Evolutionary conservation across 2,797 vertebrate species (phyloP), one percentile per base, ranked within the genome.

Genomic region (Lithobates pipiens): DNA sequence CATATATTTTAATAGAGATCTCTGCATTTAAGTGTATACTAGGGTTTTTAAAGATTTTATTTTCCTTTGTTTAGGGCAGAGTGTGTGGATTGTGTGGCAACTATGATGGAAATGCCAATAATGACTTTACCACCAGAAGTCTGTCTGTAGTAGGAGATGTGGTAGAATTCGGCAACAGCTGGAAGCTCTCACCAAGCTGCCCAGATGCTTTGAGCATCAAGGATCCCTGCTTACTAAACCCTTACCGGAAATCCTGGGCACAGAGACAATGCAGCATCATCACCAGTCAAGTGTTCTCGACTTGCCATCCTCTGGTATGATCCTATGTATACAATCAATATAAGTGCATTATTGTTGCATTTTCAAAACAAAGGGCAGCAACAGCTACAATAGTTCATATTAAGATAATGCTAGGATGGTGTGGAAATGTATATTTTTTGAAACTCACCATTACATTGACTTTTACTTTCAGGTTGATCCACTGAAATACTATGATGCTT

Each of bases 41-140:
- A 46, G 44, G 13, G 10, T 10, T 44, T 44, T 44, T 44, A 8
- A 44, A 44, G 10, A 46, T 46, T 46, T 46, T 54, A 4, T 18
- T 54, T 54, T 18, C 3, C 16, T 18, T 2, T 54, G 36, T 86
- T 5, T 76, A 98, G 97, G 95, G 94, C 42, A 81, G 91, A 0
- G 92, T 98, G 13, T 97, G 97, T 25, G 97, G 97, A 18, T 93
- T 98, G 10, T 98, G 97, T 16, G 97, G 97, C 86, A 97, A 97
- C 91, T 96, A 92, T 0, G 96, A 98, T 13, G 95, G 95, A 79
- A 96, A 96, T 67, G 94, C 93, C 80, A 93, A 91, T 61, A 97
- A 98, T 71, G 96, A 98, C 89, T 96, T 96, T 84, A 96, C 94
- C 29, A 96, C 95, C 32, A 94, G 95, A 77, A 95, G 93, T 57